Conservation (phyloP, 2,113 vertebrate species). For the Anoura caudifer region DNA sequence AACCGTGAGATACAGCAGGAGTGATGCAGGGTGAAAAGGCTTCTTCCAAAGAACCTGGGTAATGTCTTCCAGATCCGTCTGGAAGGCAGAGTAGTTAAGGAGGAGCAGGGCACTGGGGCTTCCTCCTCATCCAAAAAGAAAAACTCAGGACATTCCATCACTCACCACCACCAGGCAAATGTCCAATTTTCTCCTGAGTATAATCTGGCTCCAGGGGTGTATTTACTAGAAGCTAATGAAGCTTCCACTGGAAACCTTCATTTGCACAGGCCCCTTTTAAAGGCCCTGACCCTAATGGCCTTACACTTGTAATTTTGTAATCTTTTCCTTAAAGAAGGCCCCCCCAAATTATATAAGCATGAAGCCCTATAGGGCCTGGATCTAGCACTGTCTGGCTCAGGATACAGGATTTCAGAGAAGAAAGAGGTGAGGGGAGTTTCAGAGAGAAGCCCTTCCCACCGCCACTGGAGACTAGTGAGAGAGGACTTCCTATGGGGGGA, state of each 20-base stretch:
- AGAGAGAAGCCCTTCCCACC: not conserved
- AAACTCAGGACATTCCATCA: not conserved
- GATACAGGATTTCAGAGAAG: conserved; percentile 40
- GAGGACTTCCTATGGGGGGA: not conserved
- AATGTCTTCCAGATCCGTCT: not conserved
- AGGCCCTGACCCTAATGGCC: not conserved
- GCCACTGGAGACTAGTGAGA: not conserved
- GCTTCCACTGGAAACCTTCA: not conserved
- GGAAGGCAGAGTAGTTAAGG: not conserved
- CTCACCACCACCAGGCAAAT: not conserved
- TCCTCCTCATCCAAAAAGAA: not conserved
- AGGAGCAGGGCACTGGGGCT: not conserved
- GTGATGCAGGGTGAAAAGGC: not conserved
- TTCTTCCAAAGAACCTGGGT: not conserved
- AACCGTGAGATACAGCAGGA: not conserved
- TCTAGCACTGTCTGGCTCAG: not conserved
- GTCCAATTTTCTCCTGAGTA: not conserved
- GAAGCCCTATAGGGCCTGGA: not conserved
- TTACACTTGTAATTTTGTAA: not conserved
- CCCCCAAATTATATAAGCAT: not conserved
- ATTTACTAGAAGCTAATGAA: not conserved
- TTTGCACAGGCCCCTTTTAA: not conserved
- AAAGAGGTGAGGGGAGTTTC: not conserved
- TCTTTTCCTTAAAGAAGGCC: conserved; percentile 5
- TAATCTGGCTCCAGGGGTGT: not conserved